Evolutionary conservation across 2,113 vertebrate genomes (phyloP).

Genomic region (Ailurus styani): DNA sequence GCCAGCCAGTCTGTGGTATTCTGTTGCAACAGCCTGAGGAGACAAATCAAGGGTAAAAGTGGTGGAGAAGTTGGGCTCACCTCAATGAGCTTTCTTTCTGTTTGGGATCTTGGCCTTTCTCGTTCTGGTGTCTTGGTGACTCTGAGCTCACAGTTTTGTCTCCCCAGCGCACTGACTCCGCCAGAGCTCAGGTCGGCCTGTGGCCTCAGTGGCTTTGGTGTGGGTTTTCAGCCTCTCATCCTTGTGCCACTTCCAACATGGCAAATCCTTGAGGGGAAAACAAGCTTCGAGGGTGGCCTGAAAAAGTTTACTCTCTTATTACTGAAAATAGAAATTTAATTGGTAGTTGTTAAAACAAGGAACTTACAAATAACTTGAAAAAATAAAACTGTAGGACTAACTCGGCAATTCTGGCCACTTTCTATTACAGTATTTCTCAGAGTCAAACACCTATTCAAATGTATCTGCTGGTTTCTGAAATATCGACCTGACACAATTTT

Average conservation of each 20-base stretch:
- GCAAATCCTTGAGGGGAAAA: neutral
- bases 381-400: neutral
- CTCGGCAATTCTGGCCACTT: neutral
- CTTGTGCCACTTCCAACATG: neutral
- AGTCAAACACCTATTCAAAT: neutral
- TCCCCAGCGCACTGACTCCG: neutral
- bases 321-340: neutral
- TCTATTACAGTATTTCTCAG: neutral
- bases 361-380: neutral
- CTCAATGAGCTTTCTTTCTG: neutral
- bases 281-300: neutral
- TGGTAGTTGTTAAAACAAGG: neutral
- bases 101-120: neutral
- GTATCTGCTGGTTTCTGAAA: neutral
- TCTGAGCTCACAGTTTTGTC: neutral
- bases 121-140: neutral
- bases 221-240: neutral
- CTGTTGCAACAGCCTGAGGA: neutral
- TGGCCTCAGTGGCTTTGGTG: neutral
- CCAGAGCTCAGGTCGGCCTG: neutral
- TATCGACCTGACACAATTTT: neutral
- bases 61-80: neutral
- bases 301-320: neutral
- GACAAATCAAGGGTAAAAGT: rapidly evolving
- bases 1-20: neutral